Evolutionary conservation across 2,888 invertebrate species (phyloP).

Genomic region (Prionchulus punctatus): DNA sequence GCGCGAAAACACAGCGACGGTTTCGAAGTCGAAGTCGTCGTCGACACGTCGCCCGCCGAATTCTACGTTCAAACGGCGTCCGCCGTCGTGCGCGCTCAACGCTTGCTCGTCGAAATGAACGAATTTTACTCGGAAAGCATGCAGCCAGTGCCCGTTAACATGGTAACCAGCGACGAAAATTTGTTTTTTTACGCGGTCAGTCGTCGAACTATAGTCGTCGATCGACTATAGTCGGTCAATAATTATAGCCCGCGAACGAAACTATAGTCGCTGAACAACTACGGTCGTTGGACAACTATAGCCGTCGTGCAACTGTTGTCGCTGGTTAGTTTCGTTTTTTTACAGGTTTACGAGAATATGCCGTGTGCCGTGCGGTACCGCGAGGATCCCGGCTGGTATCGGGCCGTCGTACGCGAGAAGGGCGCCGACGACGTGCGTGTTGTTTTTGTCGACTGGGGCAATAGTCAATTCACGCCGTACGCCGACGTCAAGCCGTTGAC

Average conservation of each 20-base stretch:
- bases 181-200: background rate
- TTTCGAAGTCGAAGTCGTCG: background rate
- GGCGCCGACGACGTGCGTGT: background rate
- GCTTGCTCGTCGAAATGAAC: background rate
- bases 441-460: constrained; percentile 3
- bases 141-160: background rate
- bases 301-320: background rate
- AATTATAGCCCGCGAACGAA: too few species aligned
- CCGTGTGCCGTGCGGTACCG: background rate
- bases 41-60: background rate
- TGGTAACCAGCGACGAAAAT: background rate
- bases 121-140: background rate
- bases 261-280: too few species aligned
- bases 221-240: too few species aligned
- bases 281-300: too few species aligned
- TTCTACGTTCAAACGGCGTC: background rate
- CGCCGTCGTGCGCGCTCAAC: background rate
- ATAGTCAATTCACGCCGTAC: background rate
- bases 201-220: too few species aligned
- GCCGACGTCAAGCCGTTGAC: background rate
- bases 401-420: background rate
- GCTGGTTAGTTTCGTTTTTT: background rate
- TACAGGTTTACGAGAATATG: background rate
- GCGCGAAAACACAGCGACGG: background rate
- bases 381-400: constrained; percentile 1